A percentile compares a stretch with the other conserved stretches of the same genome.
Conservation (phyloP, 2,888 invertebrate species). For the Nomada flava region DNA sequence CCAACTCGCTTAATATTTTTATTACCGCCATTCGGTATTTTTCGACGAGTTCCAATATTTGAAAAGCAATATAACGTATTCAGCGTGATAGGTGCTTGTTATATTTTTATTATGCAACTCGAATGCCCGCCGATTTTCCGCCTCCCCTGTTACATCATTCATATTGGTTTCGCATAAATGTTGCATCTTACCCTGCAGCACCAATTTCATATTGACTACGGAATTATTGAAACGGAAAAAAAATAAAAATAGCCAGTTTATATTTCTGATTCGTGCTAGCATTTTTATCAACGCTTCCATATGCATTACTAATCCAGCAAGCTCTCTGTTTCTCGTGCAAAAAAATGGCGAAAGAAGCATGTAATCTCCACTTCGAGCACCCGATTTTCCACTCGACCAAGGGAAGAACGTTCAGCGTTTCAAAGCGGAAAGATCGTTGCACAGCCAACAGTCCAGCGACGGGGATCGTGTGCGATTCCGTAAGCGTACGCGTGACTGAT, state of each 20-base stretch:
- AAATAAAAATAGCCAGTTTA: no score
- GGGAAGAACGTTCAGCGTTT: not conserved
- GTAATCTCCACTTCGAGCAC: not conserved
- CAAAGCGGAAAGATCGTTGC: constrained; percentile 16
- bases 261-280: no score
- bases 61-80: constrained; percentile 2
- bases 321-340: not conserved
- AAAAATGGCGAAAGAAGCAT: not conserved
- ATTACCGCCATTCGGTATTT: not conserved
- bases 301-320: no score
- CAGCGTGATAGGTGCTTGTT: constrained; percentile 4
- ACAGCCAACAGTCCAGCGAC: not conserved
- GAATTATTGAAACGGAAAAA: not conserved
- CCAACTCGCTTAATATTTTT: not conserved
- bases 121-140: not conserved
- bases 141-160: not conserved
- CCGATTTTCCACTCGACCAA: constrained; percentile 4
- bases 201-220: not conserved
- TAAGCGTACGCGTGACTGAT: constrained; percentile 10
- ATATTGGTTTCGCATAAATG: constrained; percentile 4
- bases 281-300: no score
- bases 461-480: constrained; percentile 12
- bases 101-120: constrained; percentile 19
- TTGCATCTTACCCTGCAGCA: not conserved
- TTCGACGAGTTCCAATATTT: constrained; percentile 1